A percentile compares a stretch with the other conserved stretches of the same genome.
Evolutionary conservation across 2,888 invertebrate species (phyloP).

Genomic region (Oscheius sp.): DNA sequence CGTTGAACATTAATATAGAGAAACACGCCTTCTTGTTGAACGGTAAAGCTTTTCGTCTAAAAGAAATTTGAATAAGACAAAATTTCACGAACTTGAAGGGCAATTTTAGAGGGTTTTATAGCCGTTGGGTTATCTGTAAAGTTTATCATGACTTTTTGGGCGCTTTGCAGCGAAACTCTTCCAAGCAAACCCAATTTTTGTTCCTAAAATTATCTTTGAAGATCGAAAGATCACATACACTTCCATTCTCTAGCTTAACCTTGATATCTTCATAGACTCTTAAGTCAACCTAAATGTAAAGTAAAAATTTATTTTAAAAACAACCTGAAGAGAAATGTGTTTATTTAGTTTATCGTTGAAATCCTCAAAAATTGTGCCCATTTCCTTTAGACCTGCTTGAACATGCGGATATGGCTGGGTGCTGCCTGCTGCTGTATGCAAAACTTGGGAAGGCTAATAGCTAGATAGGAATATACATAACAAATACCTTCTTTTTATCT

Average conservation of each 20-base stretch:
- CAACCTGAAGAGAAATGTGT: slow-evolving; percentile 39
- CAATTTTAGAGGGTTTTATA: slow-evolving; percentile 58
- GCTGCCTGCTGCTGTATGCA: too few relatives aligned
- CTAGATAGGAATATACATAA: too few relatives aligned
- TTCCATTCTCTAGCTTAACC: slow-evolving; percentile 59
- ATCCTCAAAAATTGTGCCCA: not conserved
- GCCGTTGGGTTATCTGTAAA: slow-evolving; percentile 63
- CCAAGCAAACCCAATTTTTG: slow-evolving; percentile 56
- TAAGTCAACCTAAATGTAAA: slow-evolving; percentile 50
- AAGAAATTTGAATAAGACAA: not conserved
- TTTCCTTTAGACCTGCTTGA: too few relatives aligned
- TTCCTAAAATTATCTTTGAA: slow-evolving; percentile 38
- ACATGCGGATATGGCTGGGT: too few relatives aligned
- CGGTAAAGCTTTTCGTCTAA: slow-evolving; percentile 41
- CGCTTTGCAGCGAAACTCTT: slow-evolving; percentile 55
- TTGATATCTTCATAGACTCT: slow-evolving; percentile 58
- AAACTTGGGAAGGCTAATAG: too few relatives aligned
- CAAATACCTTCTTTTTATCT: too few relatives aligned
- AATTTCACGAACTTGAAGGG: slow-evolving; percentile 47
- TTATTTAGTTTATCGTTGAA: slow-evolving; percentile 44
- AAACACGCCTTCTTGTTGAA: slow-evolving; percentile 63
- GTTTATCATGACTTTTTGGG: slow-evolving; percentile 63
- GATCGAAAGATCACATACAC: slow-evolving; percentile 30
- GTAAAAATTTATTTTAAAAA: not conserved
- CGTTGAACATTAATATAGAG: slow-evolving; percentile 71